A percentile compares a stretch with the other conserved stretches of the same genome.
Evolutionary conservation across 2,113 vertebrate genomes (phyloP).

Genomic region (Deroptyus accipitrinus): DNA sequence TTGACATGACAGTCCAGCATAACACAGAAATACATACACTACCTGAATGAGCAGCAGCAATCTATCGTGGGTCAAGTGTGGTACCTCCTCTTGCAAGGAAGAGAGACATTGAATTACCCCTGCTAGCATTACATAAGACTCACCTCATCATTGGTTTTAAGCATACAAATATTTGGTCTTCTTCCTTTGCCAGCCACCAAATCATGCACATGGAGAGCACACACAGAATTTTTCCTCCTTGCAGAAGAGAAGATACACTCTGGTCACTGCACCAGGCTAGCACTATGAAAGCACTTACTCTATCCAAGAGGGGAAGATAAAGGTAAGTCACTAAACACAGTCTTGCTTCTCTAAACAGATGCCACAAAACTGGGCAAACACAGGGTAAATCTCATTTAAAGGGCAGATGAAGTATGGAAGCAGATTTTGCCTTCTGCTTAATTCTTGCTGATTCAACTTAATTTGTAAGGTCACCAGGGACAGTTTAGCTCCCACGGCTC

Average conservation of each 20-base stretch:
- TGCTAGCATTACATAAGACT: neutral
- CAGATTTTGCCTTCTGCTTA: neutral
- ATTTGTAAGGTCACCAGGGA: neutral
- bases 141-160: neutral
- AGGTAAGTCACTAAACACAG: neutral
- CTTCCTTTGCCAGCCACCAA: neutral
- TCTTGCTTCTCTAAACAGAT: neutral
- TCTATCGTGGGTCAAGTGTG: neutral
- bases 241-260: neutral
- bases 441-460: neutral
- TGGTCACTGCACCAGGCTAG: neutral
- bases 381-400: neutral
- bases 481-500: neutral
- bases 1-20: neutral
- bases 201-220: neutral
- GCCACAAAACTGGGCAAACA: neutral
- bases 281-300: neutral
- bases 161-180: neutral
- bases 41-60: neutral
- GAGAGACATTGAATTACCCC: neutral
- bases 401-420: neutral
- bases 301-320: neutral
- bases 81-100: neutral
- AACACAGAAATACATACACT: neutral
- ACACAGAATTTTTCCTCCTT: neutral